Evolutionary conservation across 2,888 invertebrate genomes (phyloP).

Genomic region (Mythimna pallens): DNA sequence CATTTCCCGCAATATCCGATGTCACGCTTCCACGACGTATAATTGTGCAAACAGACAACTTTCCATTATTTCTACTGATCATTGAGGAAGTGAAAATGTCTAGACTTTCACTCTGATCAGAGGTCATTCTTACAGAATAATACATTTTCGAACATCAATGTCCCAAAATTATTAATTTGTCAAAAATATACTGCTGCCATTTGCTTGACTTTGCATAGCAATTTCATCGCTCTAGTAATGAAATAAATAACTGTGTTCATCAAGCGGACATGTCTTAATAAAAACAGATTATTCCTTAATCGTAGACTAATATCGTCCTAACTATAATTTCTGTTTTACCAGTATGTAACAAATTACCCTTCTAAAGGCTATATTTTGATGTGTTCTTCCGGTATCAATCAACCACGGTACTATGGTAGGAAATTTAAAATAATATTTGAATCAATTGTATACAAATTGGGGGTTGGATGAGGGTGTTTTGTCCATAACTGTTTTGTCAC

Average conservation of each 20-base stretch:
- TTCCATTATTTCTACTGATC: constrained; percentile 56
- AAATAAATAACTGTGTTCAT: constrained; percentile 9
- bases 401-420: constrained; percentile 55
- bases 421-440: constrained; percentile 75
- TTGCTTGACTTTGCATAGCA: neutral
- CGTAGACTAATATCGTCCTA: constrained; percentile 1
- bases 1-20: constrained; percentile 62
- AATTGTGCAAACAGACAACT: constrained; percentile 60
- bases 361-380: constrained; percentile 40
- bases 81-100: constrained; percentile 57
- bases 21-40: constrained; percentile 55
- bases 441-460: constrained; percentile 80
- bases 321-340: constrained; percentile 9
- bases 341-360: constrained; percentile 37
- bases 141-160: neutral
- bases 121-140: constrained; percentile 28
- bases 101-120: constrained; percentile 55
- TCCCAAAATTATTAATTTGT: too few relatives aligned
- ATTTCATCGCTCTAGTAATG: constrained; percentile 7
- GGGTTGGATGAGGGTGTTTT: constrained; percentile 60
- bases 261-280: constrained; percentile 4
- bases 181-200: neutral
- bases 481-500: constrained; percentile 60
- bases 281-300: constrained; percentile 12
- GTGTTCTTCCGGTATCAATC: constrained; percentile 58